Percentiles rank a stretch among this genome's conserved stretches.
phyloP scores from a whole-genome alignment of 2,888 invertebrate species.

The Metalampra italica region DNA sequence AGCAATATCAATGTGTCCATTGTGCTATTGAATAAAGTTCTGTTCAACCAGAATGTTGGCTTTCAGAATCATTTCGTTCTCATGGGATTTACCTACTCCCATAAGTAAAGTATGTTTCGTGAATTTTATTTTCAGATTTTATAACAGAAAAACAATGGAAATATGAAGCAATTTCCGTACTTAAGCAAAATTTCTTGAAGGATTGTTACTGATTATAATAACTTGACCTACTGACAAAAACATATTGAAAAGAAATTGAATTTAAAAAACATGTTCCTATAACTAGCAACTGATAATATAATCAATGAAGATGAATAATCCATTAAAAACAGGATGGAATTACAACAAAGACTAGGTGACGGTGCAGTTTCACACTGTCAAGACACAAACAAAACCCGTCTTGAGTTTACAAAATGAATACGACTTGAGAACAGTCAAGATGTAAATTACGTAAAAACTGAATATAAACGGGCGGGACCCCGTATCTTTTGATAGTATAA shows the following conservation, averaged over 20 bases:
- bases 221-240: no score
- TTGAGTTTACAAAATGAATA: slow-evolving; percentile 27
- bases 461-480: slow-evolving; percentile 50
- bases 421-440: slow-evolving; percentile 47
- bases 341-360: slow-evolving; percentile 50
- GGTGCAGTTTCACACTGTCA: slow-evolving; percentile 34
- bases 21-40: neutral
- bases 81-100: no score
- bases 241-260: slow-evolving; percentile 4
- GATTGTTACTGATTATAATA: no score
- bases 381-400: slow-evolving; percentile 34
- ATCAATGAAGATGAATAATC: slow-evolving; percentile 57
- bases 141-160: no score
- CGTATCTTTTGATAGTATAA: slow-evolving; percentile 68
- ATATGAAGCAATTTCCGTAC: no score
- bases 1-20: neutral
- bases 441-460: slow-evolving; percentile 70
- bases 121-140: no score
- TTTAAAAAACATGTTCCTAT: slow-evolving; percentile 20
- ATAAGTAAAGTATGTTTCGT: no score
- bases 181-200: no score
- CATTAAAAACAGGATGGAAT: slow-evolving; percentile 47
- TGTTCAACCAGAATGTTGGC: no score
- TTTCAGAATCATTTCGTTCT: no score
- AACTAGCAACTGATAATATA: slow-evolving; percentile 52